Conservation (phyloP, 2,888 invertebrate species). For the Schizotus pectinicornis region DNA sequence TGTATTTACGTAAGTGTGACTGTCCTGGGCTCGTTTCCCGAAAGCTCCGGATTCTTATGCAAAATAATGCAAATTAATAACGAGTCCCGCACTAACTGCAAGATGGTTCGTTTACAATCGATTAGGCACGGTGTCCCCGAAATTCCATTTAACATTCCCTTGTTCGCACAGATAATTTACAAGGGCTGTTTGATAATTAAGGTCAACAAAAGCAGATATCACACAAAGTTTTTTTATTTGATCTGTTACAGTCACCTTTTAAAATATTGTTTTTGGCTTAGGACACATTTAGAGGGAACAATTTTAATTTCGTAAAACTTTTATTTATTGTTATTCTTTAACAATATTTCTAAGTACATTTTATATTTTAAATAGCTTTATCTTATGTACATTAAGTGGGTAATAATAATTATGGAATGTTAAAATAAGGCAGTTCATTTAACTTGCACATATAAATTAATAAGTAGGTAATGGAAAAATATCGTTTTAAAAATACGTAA, state of each 20-base stretch:
- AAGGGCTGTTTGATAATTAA: too few species aligned
- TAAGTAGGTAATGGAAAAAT: neutral
- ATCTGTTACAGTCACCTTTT: too few species aligned
- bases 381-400: slow-evolving; percentile 30
- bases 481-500: neutral
- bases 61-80: too few species aligned
- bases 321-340: slow-evolving; percentile 28
- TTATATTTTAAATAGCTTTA: slow-evolving; percentile 18
- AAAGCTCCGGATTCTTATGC: neutral
- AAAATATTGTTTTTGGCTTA: too few species aligned
- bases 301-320: slow-evolving; percentile 5
- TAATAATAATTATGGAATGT: slow-evolving; percentile 24
- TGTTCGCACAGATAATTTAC: neutral
- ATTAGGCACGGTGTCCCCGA: neutral
- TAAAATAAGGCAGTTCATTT: slow-evolving; percentile 1
- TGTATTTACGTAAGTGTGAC: too few species aligned
- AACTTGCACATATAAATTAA: neutral
- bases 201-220: too few species aligned
- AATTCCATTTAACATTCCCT: neutral
- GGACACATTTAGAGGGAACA: neutral
- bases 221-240: neutral
- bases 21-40: neutral
- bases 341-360: slow-evolving; percentile 32
- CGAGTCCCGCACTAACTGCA: neutral
- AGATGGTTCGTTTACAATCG: too few species aligned